Conservation (phyloP, 2,113 vertebrate genomes). For the Chiloscyllium plagiosum region DNA sequence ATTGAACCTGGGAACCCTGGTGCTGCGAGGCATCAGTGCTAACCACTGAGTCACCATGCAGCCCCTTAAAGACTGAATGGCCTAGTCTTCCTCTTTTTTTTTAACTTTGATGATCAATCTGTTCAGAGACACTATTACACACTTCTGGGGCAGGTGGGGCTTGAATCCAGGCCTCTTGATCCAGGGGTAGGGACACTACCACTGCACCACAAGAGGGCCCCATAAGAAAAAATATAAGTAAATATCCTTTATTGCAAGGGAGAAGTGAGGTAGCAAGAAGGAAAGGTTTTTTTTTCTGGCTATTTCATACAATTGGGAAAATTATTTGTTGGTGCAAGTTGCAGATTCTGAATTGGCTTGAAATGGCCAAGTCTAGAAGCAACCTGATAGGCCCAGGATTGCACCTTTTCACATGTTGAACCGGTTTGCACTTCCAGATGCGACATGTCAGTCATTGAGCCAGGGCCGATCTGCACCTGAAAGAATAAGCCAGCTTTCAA, state of each 20-base stretch:
- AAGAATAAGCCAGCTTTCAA: conserved; percentile 68
- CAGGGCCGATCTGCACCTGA: conserved; percentile 71
- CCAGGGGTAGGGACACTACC: too few relatives aligned
- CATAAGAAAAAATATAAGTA: background rate
- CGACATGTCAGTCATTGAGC: conserved; percentile 64
- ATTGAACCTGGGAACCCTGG: too few relatives aligned
- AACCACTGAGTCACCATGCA: too few relatives aligned
- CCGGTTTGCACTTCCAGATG: conserved; percentile 53
- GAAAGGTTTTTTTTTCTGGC: background rate
- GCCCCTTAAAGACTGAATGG: too few relatives aligned
- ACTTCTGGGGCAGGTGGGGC: too few relatives aligned
- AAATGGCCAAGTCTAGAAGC: too few relatives aligned
- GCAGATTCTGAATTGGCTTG: background rate
- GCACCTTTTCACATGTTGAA: background rate
- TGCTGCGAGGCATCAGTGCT: too few relatives aligned
- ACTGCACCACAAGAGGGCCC: too few relatives aligned
- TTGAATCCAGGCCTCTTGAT: too few relatives aligned
- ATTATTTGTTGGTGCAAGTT: background rate
- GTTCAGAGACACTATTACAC: too few relatives aligned
- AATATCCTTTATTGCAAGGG: background rate
- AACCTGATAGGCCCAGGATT: background rate
- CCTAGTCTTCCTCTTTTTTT: too few relatives aligned
- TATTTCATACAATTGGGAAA: background rate
- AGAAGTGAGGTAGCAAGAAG: background rate
- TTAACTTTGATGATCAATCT: too few relatives aligned